These are phyloP conservation scores for Oncorhynchus masou DNA, from an alignment of 2,113 vertebrate genomes.

Conservation along the genomic window DNA sequence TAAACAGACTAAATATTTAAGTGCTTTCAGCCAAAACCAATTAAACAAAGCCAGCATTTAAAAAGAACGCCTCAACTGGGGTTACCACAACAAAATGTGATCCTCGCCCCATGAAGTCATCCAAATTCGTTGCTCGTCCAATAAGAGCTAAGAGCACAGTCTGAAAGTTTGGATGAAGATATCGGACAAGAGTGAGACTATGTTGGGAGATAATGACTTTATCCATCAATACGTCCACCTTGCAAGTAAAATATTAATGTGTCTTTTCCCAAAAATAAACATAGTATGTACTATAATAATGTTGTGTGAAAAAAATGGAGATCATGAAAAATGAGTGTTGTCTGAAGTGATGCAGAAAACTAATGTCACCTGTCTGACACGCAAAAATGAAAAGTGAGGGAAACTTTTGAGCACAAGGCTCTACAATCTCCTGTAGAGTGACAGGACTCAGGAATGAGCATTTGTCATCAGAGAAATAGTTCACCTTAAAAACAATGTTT, in stretches of 20 bases:
- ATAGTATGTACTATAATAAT: too few species aligned
- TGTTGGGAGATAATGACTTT: slow-evolving; percentile 36
- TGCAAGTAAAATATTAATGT: too few species aligned
- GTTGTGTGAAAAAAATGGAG: too few species aligned
- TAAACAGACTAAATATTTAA: slow-evolving; percentile 12
- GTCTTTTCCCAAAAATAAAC: too few species aligned
- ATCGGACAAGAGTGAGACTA: slow-evolving; percentile 30
- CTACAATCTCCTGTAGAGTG: too few species aligned
- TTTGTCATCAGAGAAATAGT: not conserved
- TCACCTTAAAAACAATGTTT: not conserved
- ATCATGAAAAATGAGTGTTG: too few species aligned
- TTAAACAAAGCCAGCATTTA: not conserved
- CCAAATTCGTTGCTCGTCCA: slow-evolving; percentile 12
- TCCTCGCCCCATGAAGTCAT: not conserved
- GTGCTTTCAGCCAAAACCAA: slow-evolving; percentile 2
- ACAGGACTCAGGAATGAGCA: not conserved
- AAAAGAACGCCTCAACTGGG: not conserved
- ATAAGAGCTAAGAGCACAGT: slow-evolving; percentile 26
- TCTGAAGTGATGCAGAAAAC: too few species aligned
- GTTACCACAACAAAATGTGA: not conserved
- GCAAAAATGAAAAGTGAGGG: too few species aligned
- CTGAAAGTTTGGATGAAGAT: slow-evolving; percentile 54
- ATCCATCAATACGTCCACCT: too few species aligned
- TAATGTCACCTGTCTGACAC: too few species aligned
- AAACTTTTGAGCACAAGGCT: too few species aligned